These are phyloP conservation scores for Brachyistius frenatus DNA, from an alignment of 2,113 vertebrate species.

Conservation along the genomic window DNA sequence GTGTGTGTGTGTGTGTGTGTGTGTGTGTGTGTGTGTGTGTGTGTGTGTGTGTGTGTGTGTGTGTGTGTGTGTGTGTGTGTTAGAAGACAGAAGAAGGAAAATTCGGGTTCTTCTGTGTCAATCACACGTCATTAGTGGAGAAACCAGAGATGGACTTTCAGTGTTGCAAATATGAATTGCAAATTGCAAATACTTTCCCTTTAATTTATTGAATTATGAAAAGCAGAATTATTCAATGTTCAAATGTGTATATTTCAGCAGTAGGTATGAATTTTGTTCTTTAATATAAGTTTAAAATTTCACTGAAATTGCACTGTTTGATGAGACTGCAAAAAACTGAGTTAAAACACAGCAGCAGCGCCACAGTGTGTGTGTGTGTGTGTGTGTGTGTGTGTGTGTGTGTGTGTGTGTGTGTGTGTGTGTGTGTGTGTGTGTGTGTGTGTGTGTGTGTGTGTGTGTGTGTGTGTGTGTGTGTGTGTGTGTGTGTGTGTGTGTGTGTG, in stretches of 20 bases:
- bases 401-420: neutral
- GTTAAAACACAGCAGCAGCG: neutral
- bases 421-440: neutral
- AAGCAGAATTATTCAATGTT: neutral
- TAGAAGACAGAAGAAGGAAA: neutral
- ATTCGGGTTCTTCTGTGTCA: conserved; percentile 10
- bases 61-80: neutral
- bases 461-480: neutral
- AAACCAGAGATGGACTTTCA: neutral
- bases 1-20: too few relatives aligned
- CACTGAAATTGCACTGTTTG: neutral
- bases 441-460: neutral
- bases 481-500: neutral
- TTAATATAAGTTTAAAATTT: neutral
- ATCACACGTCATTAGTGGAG: conserved; percentile 41
- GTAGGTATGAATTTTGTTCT: neutral
- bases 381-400: neutral
- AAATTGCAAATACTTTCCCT: too few relatives aligned
- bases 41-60: neutral
- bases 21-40: neutral
- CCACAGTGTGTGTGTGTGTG: neutral
- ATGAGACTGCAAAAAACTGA: neutral
- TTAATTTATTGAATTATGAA: neutral
- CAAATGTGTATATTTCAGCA: neutral
- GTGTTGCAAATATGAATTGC: neutral